These are phyloP conservation scores for Gracilinanus agilis DNA, from an alignment of 2,113 vertebrate genomes.

Conservation along the genomic window DNA sequence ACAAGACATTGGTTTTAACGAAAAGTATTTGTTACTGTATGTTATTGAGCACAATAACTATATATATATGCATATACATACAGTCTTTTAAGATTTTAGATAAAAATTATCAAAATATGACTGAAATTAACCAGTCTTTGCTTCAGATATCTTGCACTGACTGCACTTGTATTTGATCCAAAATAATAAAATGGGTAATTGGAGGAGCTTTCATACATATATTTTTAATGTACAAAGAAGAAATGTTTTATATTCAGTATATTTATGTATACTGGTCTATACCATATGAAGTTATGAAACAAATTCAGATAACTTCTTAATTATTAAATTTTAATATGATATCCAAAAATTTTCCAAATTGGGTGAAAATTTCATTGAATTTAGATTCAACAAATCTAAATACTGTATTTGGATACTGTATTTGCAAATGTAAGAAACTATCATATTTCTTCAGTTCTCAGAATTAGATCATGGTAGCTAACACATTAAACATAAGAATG, in stretches of 20 bases:
- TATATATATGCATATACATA: constrained; percentile 6
- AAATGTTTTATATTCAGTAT: neutral
- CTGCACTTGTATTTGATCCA: neutral
- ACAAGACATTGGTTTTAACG: constrained; percentile 58
- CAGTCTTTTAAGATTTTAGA: constrained; percentile 50
- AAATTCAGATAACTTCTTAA: fast-evolving
- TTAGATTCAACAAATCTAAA: neutral
- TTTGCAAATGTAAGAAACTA: neutral
- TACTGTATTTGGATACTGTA: neutral
- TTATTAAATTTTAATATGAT: neutral
- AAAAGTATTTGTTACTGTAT: constrained; percentile 71
- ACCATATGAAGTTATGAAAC: neutral
- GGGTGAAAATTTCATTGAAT: neutral
- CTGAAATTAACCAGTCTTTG: constrained; percentile 52
- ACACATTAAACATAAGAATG: neutral
- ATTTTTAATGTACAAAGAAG: constrained; percentile 34
- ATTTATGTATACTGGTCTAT: fast-evolving
- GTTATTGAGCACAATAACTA: constrained; percentile 58
- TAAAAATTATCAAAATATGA: constrained; percentile 9
- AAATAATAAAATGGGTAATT: constrained; percentile 20
- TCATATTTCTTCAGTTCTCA: neutral
- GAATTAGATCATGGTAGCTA: neutral
- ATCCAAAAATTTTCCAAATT: neutral
- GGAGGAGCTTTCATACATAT: constrained; percentile 35
- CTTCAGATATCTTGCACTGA: neutral